Percentiles rank a stretch among this genome's conserved stretches.
These are phyloP conservation scores for Steinernema feltiae DNA, from an alignment of 1,140 invertebrate species.

Conservation along the genomic window DNA sequence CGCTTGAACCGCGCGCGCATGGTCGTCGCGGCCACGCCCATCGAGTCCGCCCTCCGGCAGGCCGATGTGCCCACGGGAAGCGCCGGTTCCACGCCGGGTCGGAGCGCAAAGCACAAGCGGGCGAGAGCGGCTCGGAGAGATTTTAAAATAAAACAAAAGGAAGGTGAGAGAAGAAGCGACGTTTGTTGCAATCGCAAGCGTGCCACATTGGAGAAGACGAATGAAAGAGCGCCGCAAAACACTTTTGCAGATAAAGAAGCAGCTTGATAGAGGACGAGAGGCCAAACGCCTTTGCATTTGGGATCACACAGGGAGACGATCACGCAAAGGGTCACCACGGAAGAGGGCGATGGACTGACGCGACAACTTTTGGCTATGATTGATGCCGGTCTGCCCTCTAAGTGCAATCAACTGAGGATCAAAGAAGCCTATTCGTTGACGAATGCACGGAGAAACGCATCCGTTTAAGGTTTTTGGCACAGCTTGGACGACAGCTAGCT, in stretches of 20 bases:
- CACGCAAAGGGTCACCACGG: conserved; percentile 2
- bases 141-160: background rate
- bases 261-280: background rate
- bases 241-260: background rate
- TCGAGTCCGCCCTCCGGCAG: background rate
- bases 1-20: too few species aligned
- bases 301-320: background rate
- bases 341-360: background rate
- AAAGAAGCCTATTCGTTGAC: background rate
- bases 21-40: too few species aligned
- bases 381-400: background rate
- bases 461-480: background rate
- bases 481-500: background rate
- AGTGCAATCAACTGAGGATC: background rate
- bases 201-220: background rate
- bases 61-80: background rate
- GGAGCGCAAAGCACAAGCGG: background rate
- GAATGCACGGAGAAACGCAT: background rate
- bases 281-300: background rate
- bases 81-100: too few species aligned
- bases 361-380: background rate
- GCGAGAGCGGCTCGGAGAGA: background rate
- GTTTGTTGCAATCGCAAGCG: background rate
- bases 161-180: background rate
- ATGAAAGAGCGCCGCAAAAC: background rate